Evolutionary conservation across 2,113 vertebrate genomes (phyloP).

Genomic region (Sarotherodon lohbergeri): DNA sequence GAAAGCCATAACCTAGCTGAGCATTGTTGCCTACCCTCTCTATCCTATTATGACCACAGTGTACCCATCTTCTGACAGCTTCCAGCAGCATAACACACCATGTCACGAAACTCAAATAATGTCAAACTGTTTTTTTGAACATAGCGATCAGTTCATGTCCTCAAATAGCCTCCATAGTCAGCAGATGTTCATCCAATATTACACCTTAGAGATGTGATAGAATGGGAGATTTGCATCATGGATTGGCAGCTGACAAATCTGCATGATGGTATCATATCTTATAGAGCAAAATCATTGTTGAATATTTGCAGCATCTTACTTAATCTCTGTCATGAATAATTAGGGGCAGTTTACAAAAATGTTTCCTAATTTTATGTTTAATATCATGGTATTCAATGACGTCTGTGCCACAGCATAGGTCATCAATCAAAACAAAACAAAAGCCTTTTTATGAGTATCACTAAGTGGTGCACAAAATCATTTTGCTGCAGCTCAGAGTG

Average conservation of each 20-base stretch:
- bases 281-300: not conserved
- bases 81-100: not conserved
- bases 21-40: not conserved
- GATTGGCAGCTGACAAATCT: not conserved
- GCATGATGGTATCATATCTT: not conserved
- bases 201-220: not conserved
- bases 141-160: not conserved
- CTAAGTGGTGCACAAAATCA: not conserved
- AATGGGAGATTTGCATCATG: not conserved
- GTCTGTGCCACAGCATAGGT: not conserved
- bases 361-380: not conserved
- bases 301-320: not conserved
- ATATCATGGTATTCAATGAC: not conserved
- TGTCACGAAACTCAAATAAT: not conserved
- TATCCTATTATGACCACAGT: not conserved
- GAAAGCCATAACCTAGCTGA: not conserved
- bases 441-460: not conserved
- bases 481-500: not conserved
- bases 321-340: not conserved
- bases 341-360: accelerated
- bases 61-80: not conserved
- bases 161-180: not conserved
- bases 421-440: not conserved
- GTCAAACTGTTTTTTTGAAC: not conserved
- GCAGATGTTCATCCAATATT: not conserved